Evolutionary conservation across 2,797 vertebrate species (phyloP).

Genomic region (Oreonectes daqikongensis): DNA sequence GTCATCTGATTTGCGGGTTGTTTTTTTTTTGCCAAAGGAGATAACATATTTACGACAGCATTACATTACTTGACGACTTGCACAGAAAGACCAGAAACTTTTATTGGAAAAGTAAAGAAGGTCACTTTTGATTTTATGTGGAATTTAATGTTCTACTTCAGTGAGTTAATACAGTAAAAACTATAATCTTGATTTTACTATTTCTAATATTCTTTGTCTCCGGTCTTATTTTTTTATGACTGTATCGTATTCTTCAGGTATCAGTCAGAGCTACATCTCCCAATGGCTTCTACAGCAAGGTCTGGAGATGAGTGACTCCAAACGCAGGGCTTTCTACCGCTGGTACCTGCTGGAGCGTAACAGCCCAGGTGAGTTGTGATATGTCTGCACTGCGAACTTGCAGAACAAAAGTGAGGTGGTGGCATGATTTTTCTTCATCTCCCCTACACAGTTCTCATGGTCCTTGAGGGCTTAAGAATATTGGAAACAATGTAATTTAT

Average conservation of each 20-base stretch:
- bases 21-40: no score
- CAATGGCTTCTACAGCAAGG: conserved; percentile 86
- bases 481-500: conserved; percentile 7
- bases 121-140: neutral
- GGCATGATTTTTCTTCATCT: neutral
- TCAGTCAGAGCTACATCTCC: conserved; percentile 86
- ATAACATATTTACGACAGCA: no score
- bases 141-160: neutral
- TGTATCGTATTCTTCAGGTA: conserved; percentile 66
- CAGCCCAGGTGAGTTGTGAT: conserved; percentile 76
- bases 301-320: conserved; percentile 85
- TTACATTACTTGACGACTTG: neutral
- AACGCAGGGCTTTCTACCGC: conserved; percentile 83
- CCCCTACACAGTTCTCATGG: conserved; percentile 13
- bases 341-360: conserved; percentile 86
- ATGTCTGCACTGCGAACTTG: neutral
- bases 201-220: neutral
- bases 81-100: neutral
- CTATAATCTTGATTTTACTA: neutral
- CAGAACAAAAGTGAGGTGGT: neutral
- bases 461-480: conserved; percentile 39
- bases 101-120: neutral
- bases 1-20: no score
- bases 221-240: neutral
- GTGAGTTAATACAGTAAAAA: neutral